phyloP scores from a whole-genome alignment of 2,888 invertebrate genomes.

The Papilio elwesi region DNA sequence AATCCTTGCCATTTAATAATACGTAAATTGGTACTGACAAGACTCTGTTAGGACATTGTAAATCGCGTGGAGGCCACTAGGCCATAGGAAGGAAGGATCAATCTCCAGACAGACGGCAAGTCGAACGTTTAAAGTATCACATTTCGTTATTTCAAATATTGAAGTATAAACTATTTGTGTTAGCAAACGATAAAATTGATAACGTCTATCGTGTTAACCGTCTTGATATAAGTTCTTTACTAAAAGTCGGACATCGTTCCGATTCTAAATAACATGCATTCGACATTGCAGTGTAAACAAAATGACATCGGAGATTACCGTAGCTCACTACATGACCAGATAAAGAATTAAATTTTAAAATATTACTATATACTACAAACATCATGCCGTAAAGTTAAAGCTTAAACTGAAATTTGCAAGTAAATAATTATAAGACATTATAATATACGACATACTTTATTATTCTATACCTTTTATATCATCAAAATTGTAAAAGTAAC shows the following conservation, averaged over 20 bases:
- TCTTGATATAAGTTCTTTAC: conserved; percentile 35
- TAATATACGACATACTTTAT: too few relatives aligned
- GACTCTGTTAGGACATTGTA: neutral
- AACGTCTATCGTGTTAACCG: conserved; percentile 34
- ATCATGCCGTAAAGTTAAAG: conserved; percentile 36
- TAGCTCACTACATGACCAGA: conserved; percentile 7
- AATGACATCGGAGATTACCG: conserved; percentile 33
- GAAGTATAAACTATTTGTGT: conserved; percentile 29
- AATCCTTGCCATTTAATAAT: conserved; percentile 25
- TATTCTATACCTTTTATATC: too few relatives aligned
- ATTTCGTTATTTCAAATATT: conserved; percentile 26
- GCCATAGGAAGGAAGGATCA: too few relatives aligned
- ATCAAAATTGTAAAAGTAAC: neutral
- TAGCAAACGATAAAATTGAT: conserved; percentile 30
- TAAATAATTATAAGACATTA: neutral
- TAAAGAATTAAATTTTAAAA: conserved; percentile 9
- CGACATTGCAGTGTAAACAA: conserved; percentile 34
- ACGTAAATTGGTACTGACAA: conserved; percentile 11
- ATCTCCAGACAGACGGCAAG: too few relatives aligned
- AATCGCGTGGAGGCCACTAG: too few relatives aligned
- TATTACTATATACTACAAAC: conserved; percentile 42
- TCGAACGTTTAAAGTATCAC: neutral
- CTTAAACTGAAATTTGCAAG: neutral
- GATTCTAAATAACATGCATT: conserved; percentile 34
- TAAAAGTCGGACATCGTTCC: conserved; percentile 39